These are phyloP conservation scores for Varecia variegata DNA, from an alignment of 2,797 vertebrate genomes.

Conservation along the genomic window DNA sequence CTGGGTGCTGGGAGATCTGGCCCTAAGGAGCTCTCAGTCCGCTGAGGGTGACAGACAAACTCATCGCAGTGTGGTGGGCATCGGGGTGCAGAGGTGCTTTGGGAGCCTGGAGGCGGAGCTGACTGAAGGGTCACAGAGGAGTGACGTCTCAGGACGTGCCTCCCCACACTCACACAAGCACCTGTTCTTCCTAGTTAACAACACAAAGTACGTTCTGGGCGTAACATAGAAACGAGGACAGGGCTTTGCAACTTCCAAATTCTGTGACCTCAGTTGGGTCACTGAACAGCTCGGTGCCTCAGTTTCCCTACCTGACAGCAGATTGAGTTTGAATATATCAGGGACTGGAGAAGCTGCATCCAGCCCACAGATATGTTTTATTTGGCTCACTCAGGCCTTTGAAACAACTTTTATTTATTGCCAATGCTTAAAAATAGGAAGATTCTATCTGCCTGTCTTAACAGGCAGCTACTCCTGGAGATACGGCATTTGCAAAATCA, in stretches of 20 bases:
- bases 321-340: not conserved
- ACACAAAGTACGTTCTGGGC: not conserved
- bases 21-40: not conserved
- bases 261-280: not conserved
- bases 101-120: not conserved
- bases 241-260: not conserved
- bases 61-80: not conserved
- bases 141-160: too few relatives aligned
- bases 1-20: too few relatives aligned
- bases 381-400: not conserved
- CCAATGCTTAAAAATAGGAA: not conserved
- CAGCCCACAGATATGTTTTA: not conserved
- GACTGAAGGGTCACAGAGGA: not conserved
- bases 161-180: rapidly evolving
- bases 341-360: not conserved
- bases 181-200: not conserved
- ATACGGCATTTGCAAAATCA: rapidly evolving
- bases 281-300: not conserved
- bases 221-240: not conserved
- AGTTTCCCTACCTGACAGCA: not conserved
- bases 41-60: not conserved
- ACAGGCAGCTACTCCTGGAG: not conserved
- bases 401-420: not conserved
- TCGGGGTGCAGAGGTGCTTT: rapidly evolving
- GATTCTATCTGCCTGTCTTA: not conserved